A percentile compares a stretch with the other conserved stretches of the same genome.
phyloP scores from a whole-genome alignment of 2,113 vertebrate genomes.

The Aramus guarauna region DNA sequence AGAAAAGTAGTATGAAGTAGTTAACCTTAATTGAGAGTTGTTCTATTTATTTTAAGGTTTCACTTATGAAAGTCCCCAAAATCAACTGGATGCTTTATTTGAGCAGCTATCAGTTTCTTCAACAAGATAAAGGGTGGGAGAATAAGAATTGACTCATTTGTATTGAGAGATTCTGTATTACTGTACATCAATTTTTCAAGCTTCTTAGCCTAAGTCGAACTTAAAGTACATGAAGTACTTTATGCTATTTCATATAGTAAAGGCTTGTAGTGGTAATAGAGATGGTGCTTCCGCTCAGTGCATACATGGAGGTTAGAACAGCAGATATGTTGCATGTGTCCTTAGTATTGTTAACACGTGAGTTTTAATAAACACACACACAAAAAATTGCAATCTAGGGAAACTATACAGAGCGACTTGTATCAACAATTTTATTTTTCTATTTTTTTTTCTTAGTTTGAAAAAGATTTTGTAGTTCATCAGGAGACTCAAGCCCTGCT shows the following conservation, averaged over 20 bases:
- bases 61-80: neutral
- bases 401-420: neutral
- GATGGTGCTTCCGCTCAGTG: neutral
- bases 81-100: neutral
- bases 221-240: neutral
- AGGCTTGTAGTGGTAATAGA: neutral
- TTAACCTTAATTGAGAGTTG: neutral
- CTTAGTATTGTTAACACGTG: neutral
- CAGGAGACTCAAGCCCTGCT: constrained; percentile 89
- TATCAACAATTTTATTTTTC: neutral
- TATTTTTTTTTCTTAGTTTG: constrained; percentile 77
- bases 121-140: neutral
- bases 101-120: neutral
- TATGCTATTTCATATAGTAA: neutral
- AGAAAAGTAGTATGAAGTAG: neutral
- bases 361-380: neutral
- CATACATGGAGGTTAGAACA: neutral
- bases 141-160: neutral
- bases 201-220: neutral
- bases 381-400: neutral
- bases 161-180: neutral
- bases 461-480: constrained; percentile 89
- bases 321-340: neutral
- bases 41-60: neutral
- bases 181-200: neutral